phyloP scores from a whole-genome alignment of 2,113 vertebrate genomes.

The Dasyurus viverrinus region DNA sequence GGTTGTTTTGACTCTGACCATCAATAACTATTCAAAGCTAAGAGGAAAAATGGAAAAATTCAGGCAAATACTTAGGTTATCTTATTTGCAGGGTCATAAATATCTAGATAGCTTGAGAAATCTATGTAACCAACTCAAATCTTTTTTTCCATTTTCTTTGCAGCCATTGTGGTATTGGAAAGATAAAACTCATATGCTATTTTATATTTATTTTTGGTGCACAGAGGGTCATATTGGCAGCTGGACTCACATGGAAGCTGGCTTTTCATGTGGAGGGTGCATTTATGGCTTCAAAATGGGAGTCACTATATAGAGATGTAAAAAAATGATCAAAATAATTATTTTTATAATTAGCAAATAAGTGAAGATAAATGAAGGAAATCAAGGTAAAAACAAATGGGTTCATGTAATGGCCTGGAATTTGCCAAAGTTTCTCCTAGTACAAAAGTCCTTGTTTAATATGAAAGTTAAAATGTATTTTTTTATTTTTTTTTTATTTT shows the following conservation, averaged over 20 bases:
- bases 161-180: neutral
- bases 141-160: neutral
- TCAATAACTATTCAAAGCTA: neutral
- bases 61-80: neutral
- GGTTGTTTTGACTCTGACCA: neutral
- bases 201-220: neutral
- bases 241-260: neutral
- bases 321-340: neutral
- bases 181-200: neutral
- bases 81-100: neutral
- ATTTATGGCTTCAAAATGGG: neutral
- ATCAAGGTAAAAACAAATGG: constrained; percentile 36
- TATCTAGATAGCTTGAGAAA: neutral
- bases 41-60: neutral
- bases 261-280: neutral
- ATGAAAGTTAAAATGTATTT: constrained; percentile 39
- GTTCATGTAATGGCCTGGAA: constrained; percentile 23
- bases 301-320: neutral
- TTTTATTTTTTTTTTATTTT: neutral
- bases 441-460: constrained; percentile 52
- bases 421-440: constrained; percentile 45
- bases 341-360: neutral
- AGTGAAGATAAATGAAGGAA: neutral
- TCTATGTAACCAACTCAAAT: neutral
- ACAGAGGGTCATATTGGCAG: neutral